Conservation (phyloP, 1,140 invertebrate genomes). For the Drosophila jambulina region DNA sequence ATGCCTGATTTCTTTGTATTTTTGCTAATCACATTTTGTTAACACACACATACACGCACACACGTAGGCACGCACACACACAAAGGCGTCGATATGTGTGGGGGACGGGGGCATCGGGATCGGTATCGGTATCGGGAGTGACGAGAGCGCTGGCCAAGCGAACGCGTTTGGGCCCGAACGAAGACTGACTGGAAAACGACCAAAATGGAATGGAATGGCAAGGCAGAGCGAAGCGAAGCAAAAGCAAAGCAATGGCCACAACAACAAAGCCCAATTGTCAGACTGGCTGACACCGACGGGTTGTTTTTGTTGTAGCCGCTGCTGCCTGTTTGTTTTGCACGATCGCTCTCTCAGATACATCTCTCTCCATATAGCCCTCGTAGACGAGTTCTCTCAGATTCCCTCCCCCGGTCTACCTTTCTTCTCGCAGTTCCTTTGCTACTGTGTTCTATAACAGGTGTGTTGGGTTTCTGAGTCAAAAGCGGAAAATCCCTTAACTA, state of each 20-base stretch:
- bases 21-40: constrained; percentile 84
- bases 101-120: constrained; percentile 10
- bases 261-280: constrained; percentile 37
- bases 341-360: constrained; percentile 22
- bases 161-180: constrained; percentile 78
- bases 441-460: neutral
- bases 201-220: constrained; percentile 29
- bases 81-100: constrained; percentile 7
- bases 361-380: constrained; percentile 5
- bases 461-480: neutral
- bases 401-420: constrained; percentile 13
- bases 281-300: constrained; percentile 47
- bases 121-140: constrained; percentile 25
- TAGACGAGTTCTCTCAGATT: constrained; percentile 6
- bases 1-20: constrained; percentile 80
- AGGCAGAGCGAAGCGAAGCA: constrained; percentile 5
- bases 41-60: constrained; percentile 59
- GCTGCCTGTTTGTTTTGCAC: constrained; percentile 45
- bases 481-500: neutral
- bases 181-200: constrained; percentile 64
- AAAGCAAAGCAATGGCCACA: constrained; percentile 21
- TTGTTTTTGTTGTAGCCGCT: constrained; percentile 11
- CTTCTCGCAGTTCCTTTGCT: constrained; percentile 19
- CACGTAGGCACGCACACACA: constrained; percentile 33
- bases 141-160: constrained; percentile 74